Evolutionary conservation across 1,140 invertebrate species (phyloP).

Genomic region (Pararge aegeria): DNA sequence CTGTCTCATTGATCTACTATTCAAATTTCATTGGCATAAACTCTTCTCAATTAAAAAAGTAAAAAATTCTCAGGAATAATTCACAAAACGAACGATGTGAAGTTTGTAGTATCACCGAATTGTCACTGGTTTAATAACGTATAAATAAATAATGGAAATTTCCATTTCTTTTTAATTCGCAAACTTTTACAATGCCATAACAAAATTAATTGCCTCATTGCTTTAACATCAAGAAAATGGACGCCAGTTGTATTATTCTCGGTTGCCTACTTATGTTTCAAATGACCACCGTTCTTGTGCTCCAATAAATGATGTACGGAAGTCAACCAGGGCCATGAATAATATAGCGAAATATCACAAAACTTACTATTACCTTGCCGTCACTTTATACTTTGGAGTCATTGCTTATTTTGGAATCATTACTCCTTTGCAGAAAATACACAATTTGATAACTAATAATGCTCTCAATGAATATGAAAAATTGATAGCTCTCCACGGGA

Average conservation of each 20-base stretch:
- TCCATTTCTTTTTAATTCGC: not conserved
- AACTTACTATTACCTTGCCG: slow-evolving; percentile 29
- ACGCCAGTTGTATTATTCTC: slow-evolving; percentile 44
- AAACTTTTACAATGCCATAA: slow-evolving; percentile 9
- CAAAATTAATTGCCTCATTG: not conserved
- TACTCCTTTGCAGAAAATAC: slow-evolving; percentile 43
- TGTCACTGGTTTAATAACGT: slow-evolving; percentile 27
- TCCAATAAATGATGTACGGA: slow-evolving; percentile 56
- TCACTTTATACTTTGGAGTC: slow-evolving; percentile 44
- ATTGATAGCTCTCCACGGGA: slow-evolving; percentile 39
- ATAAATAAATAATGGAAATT: slow-evolving; percentile 4
- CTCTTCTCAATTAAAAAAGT: slow-evolving; percentile 32
- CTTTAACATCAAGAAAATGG: slow-evolving; percentile 42
- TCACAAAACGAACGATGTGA: slow-evolving; percentile 35
- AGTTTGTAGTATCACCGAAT: slow-evolving; percentile 34
- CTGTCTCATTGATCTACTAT: too few relatives aligned
- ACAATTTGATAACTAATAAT: slow-evolving; percentile 37
- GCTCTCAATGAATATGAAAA: slow-evolving; percentile 45
- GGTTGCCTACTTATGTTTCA: slow-evolving; percentile 49
- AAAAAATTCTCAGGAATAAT: too few relatives aligned
- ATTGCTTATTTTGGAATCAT: slow-evolving; percentile 60
- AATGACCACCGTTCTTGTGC: slow-evolving; percentile 49
- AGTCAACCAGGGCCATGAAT: slow-evolving; percentile 39
- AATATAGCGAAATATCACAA: slow-evolving; percentile 33
- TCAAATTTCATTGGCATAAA: too few relatives aligned